Base-by-base conservation (phyloP, 2,113 vertebrate species). In the Xiphorhynchus elegans region DNA sequence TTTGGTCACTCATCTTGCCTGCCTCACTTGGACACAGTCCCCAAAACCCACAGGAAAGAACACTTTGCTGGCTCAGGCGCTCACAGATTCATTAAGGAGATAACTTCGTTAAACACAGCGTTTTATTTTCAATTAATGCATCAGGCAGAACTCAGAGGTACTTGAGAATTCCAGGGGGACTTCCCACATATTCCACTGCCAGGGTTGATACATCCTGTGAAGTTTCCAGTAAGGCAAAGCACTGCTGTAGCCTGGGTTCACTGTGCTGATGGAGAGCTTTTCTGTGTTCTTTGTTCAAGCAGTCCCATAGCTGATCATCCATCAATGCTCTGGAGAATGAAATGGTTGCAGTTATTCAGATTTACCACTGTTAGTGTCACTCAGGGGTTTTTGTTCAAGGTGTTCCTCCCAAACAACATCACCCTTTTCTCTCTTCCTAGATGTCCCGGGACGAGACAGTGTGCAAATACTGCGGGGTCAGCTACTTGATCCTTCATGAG, bases 401-500 rank as follows among this genome's bases (percentile, higher is more conserved):
- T 78, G 23, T 73, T 62, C 67, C 63, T 44, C 47, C 24, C 18
- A 19, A 56, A 4, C 37, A 50, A 4, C 25, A 47, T 50, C 20
- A 26, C 13, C 29, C 19, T 89, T 50, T 73, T 87, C 7, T 97
- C 17, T 96, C 93, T 93, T 93, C 86, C 64, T 49, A 98, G 98
- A 98, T 98, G 98, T 58, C 98, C 44, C 95, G 97, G 77, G 98
- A 98, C 40, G 98, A 99, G 93, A 99, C 98, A 1, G 97, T 98
- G 72, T 99, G 99, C 91, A 98, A 97, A 59, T 99, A 99, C 97
- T 99, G 99, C 13, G 99, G 99, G 7, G 97, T 99, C 84, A 99
- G 99, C 98, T 99, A 99, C 95, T 93, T 99, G 91, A 98, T 99
- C 70, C 98, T 99, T 69, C 98, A 99, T 10, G 98, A 99, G 91